Percentiles rank a stretch among this genome's conserved stretches.
Evolutionary conservation across 2,113 vertebrate genomes (phyloP).

Genomic region (Mustela nigripes): DNA sequence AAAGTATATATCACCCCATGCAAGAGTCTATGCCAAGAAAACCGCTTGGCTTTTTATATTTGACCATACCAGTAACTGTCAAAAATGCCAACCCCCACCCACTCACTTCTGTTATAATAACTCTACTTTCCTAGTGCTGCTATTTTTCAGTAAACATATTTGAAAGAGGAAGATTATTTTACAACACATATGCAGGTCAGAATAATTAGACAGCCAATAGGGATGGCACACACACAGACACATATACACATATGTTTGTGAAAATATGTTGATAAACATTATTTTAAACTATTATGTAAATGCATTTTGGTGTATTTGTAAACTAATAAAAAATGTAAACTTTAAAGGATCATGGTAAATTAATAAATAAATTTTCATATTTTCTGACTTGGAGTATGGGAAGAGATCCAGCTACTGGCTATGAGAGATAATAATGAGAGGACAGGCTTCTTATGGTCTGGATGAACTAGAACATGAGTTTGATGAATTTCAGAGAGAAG

Average conservation of each 20-base stretch:
- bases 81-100: not conserved
- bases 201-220: not conserved
- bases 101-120: not conserved
- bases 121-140: not conserved
- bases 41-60: not conserved
- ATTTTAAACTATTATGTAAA: not conserved
- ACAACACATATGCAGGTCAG: not conserved
- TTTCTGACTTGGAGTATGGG: not conserved
- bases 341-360: not conserved
- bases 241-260: not conserved
- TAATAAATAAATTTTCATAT: not conserved
- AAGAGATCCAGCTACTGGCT: not conserved
- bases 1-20: not conserved
- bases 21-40: not conserved
- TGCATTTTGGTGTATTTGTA: not conserved
- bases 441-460: not conserved
- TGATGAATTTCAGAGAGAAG: not conserved
- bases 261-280: not conserved
- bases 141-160: not conserved
- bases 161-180: not conserved
- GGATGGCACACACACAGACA: not conserved
- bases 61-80: not conserved
- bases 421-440: not conserved
- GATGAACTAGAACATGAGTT: not conserved
- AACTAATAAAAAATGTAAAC: not conserved